phyloP scores from a whole-genome alignment of 2,797 vertebrate genomes.

The Coracias cyanogaster region DNA sequence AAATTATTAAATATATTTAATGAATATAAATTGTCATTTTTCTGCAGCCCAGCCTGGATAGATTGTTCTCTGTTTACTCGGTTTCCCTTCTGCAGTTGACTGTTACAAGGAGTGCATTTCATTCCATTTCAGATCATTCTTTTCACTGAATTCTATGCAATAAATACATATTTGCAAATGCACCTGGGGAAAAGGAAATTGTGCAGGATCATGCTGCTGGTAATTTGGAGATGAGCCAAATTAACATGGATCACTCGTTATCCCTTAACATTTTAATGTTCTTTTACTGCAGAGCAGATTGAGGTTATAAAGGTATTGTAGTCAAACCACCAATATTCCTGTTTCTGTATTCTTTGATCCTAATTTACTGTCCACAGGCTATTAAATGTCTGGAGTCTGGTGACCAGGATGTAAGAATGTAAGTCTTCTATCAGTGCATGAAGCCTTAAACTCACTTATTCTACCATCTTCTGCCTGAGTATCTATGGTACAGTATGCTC shows the following conservation, averaged over 20 bases:
- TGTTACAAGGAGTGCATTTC: not conserved
- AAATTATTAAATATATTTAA: slow-evolving; percentile 45
- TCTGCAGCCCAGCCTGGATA: not conserved
- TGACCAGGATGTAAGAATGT: not conserved
- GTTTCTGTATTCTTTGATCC: not conserved
- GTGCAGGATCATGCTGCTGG: not conserved
- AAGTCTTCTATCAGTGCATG: not conserved
- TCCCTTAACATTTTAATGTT: not conserved
- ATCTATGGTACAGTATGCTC: not conserved
- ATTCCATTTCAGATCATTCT: slow-evolving; percentile 42
- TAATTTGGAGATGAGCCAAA: slow-evolving; percentile 25
- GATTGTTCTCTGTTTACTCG: not conserved
- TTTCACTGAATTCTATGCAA: slow-evolving; percentile 6
- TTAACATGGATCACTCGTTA: not conserved
- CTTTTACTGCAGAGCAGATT: not conserved
- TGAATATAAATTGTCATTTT: slow-evolving; percentile 10
- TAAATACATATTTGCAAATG: slow-evolving; percentile 38
- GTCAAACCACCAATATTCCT: not conserved
- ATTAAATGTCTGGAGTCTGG: not conserved
- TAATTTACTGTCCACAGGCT: not conserved
- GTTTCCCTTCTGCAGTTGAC: not conserved
- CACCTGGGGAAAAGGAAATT: slow-evolving; percentile 29
- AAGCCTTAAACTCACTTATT: not conserved
- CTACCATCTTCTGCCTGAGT: not conserved
- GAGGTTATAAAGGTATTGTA: not conserved